Conservation (phyloP, 2,888 invertebrate species). For the Pomacea canaliculata region DNA sequence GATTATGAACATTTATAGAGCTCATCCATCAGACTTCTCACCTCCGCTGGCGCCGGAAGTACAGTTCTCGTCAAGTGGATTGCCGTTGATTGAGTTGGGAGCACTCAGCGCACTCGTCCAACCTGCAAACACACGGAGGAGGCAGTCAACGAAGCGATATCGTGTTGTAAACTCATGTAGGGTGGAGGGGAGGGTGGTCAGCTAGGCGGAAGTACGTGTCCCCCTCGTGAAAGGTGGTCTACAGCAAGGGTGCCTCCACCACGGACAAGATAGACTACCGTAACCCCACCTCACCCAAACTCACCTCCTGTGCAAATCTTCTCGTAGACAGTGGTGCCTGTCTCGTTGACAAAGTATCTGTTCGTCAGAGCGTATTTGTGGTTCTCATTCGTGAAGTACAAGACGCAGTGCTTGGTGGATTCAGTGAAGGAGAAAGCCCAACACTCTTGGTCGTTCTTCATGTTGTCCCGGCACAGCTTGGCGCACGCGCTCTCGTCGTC, state of each 20-base stretch:
- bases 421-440: constrained; percentile 27
- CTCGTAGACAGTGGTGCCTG: constrained; percentile 14
- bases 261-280: no score
- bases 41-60: background rate
- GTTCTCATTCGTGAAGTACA: constrained; percentile 7
- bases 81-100: background rate
- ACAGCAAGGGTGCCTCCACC: no score
- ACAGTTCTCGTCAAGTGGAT: background rate
- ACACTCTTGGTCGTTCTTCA: constrained; percentile 17
- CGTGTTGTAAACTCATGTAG: no score
- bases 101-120: background rate
- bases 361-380: constrained; percentile 17
- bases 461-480: constrained; percentile 18
- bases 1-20: no score
- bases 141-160: no score
- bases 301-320: constrained; percentile 28
- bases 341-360: background rate
- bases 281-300: background rate
- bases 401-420: constrained; percentile 4
- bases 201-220: no score
- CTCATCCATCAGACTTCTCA: no score
- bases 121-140: background rate
- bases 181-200: no score
- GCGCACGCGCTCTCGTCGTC: constrained; percentile 28
- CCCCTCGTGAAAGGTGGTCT: background rate